These are phyloP conservation scores for Zonotrichia albicollis DNA, from an alignment of 2,797 vertebrate species.

Conservation along the genomic window DNA sequence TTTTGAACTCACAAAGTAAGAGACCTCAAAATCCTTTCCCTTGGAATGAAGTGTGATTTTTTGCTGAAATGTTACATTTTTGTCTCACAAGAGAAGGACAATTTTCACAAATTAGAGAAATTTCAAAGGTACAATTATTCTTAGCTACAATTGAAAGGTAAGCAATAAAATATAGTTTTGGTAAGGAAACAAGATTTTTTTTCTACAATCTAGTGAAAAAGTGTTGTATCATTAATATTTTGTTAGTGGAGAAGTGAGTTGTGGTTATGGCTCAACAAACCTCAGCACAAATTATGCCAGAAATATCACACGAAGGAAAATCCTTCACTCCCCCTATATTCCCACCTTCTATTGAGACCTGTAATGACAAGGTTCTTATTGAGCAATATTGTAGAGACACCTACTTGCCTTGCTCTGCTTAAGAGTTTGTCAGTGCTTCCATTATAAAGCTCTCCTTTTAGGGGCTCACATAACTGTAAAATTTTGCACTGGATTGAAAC, in stretches of 20 bases:
- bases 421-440: slow-evolving; percentile 49
- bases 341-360: not conserved
- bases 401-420: slow-evolving; percentile 19
- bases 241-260: slow-evolving; percentile 19
- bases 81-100: not conserved
- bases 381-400: slow-evolving; percentile 40
- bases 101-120: slow-evolving; percentile 8
- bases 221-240: slow-evolving; percentile 18
- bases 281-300: slow-evolving; percentile 46
- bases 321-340: not conserved
- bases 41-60: not conserved
- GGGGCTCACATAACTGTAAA: not conserved
- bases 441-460: slow-evolving; percentile 38
- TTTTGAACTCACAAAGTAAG: not conserved
- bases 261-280: slow-evolving; percentile 35
- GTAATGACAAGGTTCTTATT: slow-evolving; percentile 19
- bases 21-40: not conserved
- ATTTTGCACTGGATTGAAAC: slow-evolving; percentile 8
- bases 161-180: not conserved
- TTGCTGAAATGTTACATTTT: not conserved
- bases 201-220: slow-evolving; percentile 2
- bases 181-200: not conserved
- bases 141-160: not conserved
- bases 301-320: slow-evolving; percentile 43
- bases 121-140: not conserved